phyloP scores from a whole-genome alignment of 2,797 vertebrate genomes.

The Ctenopoma kingsleyae region DNA sequence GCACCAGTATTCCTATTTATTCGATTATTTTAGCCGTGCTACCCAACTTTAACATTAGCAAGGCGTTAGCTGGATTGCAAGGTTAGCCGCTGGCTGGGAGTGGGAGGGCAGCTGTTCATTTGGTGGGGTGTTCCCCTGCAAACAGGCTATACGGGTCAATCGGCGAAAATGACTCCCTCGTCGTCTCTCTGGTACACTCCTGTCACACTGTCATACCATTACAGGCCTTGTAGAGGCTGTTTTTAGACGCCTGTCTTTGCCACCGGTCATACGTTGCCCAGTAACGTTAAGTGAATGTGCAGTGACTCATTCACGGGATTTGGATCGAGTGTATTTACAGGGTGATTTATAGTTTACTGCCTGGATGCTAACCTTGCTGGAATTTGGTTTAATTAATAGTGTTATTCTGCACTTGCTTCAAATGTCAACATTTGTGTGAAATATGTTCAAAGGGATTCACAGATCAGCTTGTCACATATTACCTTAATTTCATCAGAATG shows the following conservation, averaged over 20 bases:
- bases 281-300: conserved; percentile 73
- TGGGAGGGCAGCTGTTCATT: conserved; percentile 67
- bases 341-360: conserved; percentile 58
- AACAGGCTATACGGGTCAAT: conserved; percentile 59
- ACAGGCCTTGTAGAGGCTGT: conserved; percentile 64
- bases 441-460: background rate
- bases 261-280: conserved; percentile 60
- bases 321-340: conserved; percentile 57
- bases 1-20: background rate
- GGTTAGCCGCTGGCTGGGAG: conserved; percentile 28
- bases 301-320: conserved; percentile 77
- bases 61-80: background rate
- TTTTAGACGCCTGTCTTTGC: conserved; percentile 70
- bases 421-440: background rate
- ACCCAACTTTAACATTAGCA: background rate
- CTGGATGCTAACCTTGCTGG: conserved; percentile 34
- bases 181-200: conserved; percentile 15
- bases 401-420: background rate
- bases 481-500: background rate
- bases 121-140: conserved; percentile 64
- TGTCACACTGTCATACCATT: conserved; percentile 60
- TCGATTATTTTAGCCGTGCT: accelerated
- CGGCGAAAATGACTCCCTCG: conserved; percentile 44
- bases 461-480: background rate
- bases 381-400: conserved; percentile 19